phyloP scores from a whole-genome alignment of 2,113 vertebrate species.

The Actinemys pallida region DNA sequence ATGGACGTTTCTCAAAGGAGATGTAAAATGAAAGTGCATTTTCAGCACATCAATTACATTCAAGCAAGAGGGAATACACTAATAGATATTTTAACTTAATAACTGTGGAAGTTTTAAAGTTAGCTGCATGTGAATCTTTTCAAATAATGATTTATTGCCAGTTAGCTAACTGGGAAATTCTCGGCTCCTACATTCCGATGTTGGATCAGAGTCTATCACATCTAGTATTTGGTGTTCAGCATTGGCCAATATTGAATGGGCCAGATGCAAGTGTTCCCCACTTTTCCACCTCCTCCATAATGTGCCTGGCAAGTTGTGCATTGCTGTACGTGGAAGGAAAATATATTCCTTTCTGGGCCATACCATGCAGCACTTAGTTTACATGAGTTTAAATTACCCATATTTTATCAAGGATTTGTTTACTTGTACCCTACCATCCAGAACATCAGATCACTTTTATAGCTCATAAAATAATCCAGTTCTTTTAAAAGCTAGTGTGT shows the following conservation, averaged over 20 bases:
- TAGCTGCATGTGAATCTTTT: not conserved
- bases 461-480: not conserved
- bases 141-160: not conserved
- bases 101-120: not conserved
- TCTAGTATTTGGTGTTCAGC: not conserved
- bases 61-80: not conserved
- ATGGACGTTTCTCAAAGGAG: not conserved
- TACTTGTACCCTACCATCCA: not conserved
- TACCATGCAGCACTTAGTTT: not conserved
- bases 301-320: not conserved
- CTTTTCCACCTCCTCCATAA: not conserved
- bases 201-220: not conserved
- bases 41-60: not conserved
- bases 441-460: not conserved
- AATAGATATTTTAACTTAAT: not conserved
- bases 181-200: fast-evolving
- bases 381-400: not conserved
- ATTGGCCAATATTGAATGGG: fast-evolving
- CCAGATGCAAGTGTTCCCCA: not conserved
- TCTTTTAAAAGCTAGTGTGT: not conserved
- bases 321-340: not conserved
- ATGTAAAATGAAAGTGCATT: not conserved
- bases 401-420: not conserved
- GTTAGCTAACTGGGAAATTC: not conserved
- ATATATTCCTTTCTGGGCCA: not conserved